A percentile compares a stretch with the other conserved stretches of the same genome.
phyloP scores from a whole-genome alignment of 2,113 vertebrate genomes.

The Mustelus asterias region DNA sequence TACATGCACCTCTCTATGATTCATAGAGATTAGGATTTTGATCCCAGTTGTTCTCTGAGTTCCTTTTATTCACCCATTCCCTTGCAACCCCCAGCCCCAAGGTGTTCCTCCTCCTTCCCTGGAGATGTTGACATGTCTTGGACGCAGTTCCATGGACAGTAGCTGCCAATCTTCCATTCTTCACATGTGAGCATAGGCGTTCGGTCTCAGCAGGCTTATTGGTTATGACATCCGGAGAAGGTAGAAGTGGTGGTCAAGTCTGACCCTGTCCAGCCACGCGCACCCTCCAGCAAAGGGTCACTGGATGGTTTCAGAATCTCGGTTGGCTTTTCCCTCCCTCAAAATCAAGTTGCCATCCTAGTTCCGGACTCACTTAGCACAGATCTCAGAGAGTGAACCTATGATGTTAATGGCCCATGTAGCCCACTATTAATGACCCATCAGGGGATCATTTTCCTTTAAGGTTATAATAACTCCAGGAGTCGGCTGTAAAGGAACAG shows the following conservation, averaged over 20 bases:
- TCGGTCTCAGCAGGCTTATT: background rate
- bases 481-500: too few relatives aligned
- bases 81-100: too few relatives aligned
- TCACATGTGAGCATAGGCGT: background rate
- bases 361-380: background rate
- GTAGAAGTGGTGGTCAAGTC: background rate
- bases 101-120: background rate
- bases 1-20: background rate
- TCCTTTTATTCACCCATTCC: background rate
- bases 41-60: background rate
- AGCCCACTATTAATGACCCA: background rate
- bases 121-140: background rate
- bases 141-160: background rate
- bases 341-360: background rate
- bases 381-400: background rate
- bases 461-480: too few relatives aligned
- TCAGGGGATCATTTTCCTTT: background rate
- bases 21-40: background rate
- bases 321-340: background rate
- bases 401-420: background rate
- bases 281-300: background rate
- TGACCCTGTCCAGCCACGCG: background rate
- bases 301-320: background rate
- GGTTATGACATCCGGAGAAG: background rate
- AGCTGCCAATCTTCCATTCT: background rate